Evolutionary conservation across 2,888 invertebrate genomes (phyloP).

Genomic region (Stramonita haemastoma): DNA sequence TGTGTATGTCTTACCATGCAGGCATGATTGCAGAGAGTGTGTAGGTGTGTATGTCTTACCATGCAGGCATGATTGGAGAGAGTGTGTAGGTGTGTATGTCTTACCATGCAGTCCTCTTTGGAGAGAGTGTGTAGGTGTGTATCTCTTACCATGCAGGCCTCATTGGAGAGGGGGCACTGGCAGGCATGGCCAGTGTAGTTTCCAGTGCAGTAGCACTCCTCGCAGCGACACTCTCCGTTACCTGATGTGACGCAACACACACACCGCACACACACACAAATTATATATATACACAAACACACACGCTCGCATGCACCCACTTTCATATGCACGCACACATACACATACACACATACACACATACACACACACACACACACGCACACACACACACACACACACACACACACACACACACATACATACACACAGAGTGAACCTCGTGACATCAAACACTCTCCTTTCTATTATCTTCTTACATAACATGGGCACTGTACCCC

Average conservation of each 20-base stretch:
- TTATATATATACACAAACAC: not conserved
- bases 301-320: not conserved
- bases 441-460: no score
- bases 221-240: conserved; percentile 78
- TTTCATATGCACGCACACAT: not conserved
- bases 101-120: not conserved
- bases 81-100: not conserved
- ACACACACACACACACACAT: not conserved
- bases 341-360: not conserved
- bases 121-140: not conserved
- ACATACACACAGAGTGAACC: not conserved
- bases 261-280: not conserved
- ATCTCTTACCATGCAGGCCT: conserved; percentile 81
- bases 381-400: not conserved
- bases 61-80: not conserved
- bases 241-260: conserved; percentile 25
- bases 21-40: not conserved
- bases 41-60: not conserved
- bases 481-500: no score
- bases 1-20: not conserved
- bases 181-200: conserved; percentile 92
- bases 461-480: no score
- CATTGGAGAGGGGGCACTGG: conserved; percentile 87
- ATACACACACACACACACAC: not conserved
- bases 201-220: conserved; percentile 80